Percentiles rank a stretch among this genome's conserved stretches.
Conservation (phyloP, 2,797 vertebrate species). For the Oreochromis mossambicus region DNA sequence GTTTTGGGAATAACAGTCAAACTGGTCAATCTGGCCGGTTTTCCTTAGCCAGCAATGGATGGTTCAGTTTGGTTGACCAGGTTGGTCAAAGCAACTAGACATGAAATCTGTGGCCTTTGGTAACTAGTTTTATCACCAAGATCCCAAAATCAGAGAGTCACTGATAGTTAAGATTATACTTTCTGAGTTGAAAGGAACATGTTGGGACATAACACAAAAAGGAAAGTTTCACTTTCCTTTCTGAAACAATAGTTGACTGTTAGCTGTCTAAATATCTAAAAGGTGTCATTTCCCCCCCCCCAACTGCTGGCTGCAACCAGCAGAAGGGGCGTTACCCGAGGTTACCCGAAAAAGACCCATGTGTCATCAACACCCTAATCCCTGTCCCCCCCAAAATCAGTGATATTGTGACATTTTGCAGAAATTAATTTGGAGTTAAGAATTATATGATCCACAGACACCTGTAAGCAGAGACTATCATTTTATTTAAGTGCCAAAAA, state of each 20-base stretch:
- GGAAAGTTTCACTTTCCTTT: not conserved
- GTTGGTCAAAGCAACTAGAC: not conserved
- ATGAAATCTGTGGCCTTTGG: not conserved
- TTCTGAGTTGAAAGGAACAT: not conserved
- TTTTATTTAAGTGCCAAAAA: not conserved
- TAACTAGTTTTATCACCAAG: not conserved
- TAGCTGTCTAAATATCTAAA: not conserved
- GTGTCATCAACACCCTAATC: not conserved
- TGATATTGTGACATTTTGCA: not conserved
- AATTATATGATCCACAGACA: not conserved
- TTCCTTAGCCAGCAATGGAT: not conserved
- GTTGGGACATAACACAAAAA: not conserved
- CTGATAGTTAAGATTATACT: not conserved
- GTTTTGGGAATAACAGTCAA: not conserved
- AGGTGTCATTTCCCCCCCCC: not conserved
- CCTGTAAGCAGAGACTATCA: not conserved
- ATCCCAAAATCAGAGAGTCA: not conserved
- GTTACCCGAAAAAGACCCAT: not conserved
- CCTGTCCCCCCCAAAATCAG: not conserved
- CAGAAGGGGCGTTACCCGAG: not conserved
- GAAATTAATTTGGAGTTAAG: not conserved
- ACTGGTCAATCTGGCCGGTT: not conserved
- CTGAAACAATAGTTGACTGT: not conserved
- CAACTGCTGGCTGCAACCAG: not conserved
- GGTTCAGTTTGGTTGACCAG: not conserved